Evolutionary conservation across 2,113 vertebrate species (phyloP), one percentile per base, ranked within the genome.

Genomic region (Rhabdornis inornatus): DNA sequence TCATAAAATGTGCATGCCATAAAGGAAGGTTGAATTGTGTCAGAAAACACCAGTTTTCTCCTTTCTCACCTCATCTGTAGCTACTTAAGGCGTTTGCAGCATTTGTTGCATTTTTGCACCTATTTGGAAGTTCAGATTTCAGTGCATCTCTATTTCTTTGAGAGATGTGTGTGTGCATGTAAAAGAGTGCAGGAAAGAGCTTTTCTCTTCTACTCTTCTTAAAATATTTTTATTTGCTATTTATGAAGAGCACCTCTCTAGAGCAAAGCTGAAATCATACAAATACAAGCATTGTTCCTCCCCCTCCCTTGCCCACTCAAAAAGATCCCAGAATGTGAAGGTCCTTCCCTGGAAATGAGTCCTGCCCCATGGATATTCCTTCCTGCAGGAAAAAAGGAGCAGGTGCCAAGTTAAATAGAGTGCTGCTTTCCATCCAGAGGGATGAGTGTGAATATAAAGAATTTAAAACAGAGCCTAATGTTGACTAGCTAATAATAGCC

Each of bases 151-250:
- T 8, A 8, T n/a, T 86, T 50, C 39, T 79, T 35, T 9, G 30
- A 2, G 10, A 28, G 9, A 15, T 3, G 5, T 35, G 13, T 56
- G 6, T 0, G 0, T 6, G 11, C 21, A 4, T 22, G 11, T 55
- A 33, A 45, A 74, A 5, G 1, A 22, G 9, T 53, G 19, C 27
- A 33, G 33, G 23, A 85, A 28, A 80, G 61, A 77, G 11, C 12
- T 18, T 30, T 83, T 57, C 61, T 57, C 21, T 78, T 77, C 35
- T 53, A 18, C 16, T 69, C 5, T 11, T 65, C 37, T 72, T 45
- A 33, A 63, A 56, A 31, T 61, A 25, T 6, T 52, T 83, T 76
- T 25, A 20, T 39, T 31, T 71, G 9, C 30, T 65, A 2, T 37
- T 85, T 57, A 50, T 28, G 33, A 49, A 69, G 16, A 35, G 4